Percentiles rank a stretch among this genome's conserved stretches.
These are phyloP conservation scores for Pteropus alecto DNA, from an alignment of 2,113 vertebrate species.

Conservation along the genomic window DNA sequence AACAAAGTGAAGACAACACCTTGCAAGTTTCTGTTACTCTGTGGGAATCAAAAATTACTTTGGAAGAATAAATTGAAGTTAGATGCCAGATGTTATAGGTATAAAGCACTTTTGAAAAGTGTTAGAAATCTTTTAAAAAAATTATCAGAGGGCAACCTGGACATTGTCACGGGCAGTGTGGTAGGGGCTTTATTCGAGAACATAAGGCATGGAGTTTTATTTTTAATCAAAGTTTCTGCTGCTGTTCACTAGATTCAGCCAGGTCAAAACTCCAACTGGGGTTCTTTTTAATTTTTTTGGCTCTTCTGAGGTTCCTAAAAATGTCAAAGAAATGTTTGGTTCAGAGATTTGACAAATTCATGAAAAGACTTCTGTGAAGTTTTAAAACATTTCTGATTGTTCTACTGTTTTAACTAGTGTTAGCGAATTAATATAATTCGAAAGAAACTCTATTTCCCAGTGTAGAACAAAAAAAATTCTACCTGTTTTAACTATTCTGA, in stretches of 20 bases:
- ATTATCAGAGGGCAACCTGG: background rate
- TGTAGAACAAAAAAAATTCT: background rate
- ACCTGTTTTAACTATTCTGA: constrained; percentile 21
- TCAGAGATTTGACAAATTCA: constrained; percentile 46
- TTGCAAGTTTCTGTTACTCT: background rate
- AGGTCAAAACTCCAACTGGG: constrained; percentile 22
- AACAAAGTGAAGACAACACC: background rate
- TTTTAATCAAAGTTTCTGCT: constrained; percentile 45
- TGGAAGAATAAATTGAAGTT: constrained; percentile 23
- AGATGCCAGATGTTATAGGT: background rate
- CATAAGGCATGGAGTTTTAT: background rate
- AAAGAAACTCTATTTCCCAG: constrained; percentile 46
- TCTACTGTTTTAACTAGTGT: constrained; percentile 10
- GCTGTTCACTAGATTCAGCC: constrained; percentile 21
- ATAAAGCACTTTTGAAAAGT: background rate
- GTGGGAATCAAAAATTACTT: constrained; percentile 18
- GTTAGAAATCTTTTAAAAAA: background rate
- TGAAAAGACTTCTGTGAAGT: constrained; percentile 31
- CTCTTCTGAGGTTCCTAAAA: background rate
- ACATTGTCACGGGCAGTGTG: background rate
- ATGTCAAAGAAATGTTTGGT: constrained; percentile 36
- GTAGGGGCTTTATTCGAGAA: background rate
- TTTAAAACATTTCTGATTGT: constrained; percentile 40
- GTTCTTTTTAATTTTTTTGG: constrained; percentile 8
- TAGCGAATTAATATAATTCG: constrained; percentile 33